Conservation (phyloP, 2,113 vertebrate genomes). For the Takifugu flavidus region DNA sequence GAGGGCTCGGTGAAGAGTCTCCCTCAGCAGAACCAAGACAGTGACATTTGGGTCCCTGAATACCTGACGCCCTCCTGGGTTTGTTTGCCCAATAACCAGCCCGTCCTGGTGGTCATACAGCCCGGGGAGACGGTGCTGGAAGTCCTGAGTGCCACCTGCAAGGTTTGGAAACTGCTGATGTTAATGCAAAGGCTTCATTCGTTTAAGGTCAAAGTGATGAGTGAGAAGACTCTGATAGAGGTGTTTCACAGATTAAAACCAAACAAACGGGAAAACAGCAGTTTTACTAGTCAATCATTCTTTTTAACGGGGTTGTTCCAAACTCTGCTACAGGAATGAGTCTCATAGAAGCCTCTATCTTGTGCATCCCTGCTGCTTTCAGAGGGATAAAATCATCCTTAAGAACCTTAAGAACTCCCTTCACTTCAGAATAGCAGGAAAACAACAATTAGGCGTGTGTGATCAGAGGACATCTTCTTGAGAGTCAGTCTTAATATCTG, state of each 20-base stretch:
- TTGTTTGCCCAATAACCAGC: conserved; percentile 87
- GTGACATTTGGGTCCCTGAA: conserved; percentile 91
- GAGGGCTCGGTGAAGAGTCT: conserved; percentile 79
- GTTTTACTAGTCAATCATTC: conserved; percentile 5
- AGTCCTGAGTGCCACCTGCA: conserved; percentile 85
- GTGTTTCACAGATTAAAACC: too few species aligned
- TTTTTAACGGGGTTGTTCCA: conserved; percentile 17
- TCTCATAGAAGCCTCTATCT: conserved; percentile 2
- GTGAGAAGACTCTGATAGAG: too few species aligned
- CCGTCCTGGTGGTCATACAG: conserved; percentile 84
- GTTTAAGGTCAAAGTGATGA: too few species aligned
- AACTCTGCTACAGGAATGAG: neutral
- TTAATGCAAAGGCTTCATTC: too few species aligned
- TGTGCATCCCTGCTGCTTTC: neutral
- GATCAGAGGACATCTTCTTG: conserved; percentile 1
- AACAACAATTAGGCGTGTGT: neutral
- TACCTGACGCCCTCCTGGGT: conserved; percentile 94
- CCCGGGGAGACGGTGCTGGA: conserved; percentile 85
- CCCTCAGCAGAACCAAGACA: conserved; percentile 83
- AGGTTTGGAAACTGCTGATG: conserved; percentile 70
- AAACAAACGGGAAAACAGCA: neutral
- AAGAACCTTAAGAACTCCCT: neutral
- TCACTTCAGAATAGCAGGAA: neutral
- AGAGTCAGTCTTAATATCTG: neutral
- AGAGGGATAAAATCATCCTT: neutral